phyloP scores from a whole-genome alignment of 2,797 vertebrate genomes.

The Podarcis siculus region DNA sequence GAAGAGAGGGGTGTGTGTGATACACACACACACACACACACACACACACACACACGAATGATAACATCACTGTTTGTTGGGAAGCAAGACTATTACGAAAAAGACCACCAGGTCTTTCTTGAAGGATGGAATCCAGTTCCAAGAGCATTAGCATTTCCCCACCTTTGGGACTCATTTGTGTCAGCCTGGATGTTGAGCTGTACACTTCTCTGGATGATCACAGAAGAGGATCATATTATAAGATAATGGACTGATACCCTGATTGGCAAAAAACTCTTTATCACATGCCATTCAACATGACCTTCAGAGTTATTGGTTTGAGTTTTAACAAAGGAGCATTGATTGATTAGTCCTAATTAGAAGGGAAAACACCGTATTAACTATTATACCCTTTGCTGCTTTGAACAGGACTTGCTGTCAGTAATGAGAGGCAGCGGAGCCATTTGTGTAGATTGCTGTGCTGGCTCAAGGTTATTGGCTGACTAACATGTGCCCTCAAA shows the following conservation, averaged over 20 bases:
- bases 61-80: not conserved
- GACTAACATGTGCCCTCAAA: not conserved
- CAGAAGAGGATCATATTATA: not conserved
- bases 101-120: not conserved
- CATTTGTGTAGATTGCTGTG: not conserved
- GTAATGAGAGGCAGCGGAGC: not conserved
- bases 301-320: constrained; percentile 21
- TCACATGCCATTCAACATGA: constrained; percentile 14
- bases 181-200: not conserved
- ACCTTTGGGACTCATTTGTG: constrained; percentile 1
- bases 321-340: constrained; percentile 33
- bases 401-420: constrained; percentile 7
- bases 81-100: not conserved
- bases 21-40: too few relatives aligned
- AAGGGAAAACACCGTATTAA: not conserved
- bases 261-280: constrained; percentile 13
- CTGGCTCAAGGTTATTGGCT: not conserved
- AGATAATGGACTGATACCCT: not conserved
- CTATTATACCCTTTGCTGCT: not conserved
- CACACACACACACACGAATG: too few relatives aligned
- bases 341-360: not conserved
- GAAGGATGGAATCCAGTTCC: constrained; percentile 19
- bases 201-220: constrained; percentile 27
- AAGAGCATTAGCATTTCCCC: not conserved
- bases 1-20: fast-evolving